Conservation (phyloP, 2,888 invertebrate genomes). For the Calliopum simillimum region DNA sequence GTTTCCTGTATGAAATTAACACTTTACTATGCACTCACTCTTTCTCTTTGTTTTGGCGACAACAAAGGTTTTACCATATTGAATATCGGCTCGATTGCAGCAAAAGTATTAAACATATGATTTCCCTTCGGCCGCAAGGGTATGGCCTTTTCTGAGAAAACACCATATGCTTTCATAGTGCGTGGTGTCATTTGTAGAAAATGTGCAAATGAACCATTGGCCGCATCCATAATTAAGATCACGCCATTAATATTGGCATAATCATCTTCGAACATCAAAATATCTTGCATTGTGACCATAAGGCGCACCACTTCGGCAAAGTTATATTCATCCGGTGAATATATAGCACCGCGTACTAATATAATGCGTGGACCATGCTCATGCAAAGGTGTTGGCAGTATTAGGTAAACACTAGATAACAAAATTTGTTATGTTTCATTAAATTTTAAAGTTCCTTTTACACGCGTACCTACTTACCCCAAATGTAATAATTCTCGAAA, state of each 20-base stretch:
- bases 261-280: constrained; percentile 72
- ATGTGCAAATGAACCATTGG: constrained; percentile 69
- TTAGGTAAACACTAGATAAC: constrained; percentile 39
- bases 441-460: constrained; percentile 9
- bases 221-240: constrained; percentile 70
- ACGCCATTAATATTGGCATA: constrained; percentile 69
- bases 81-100: constrained; percentile 72
- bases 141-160: constrained; percentile 71
- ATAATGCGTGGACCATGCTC: constrained; percentile 69
- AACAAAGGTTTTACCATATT: constrained; percentile 71
- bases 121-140: constrained; percentile 72
- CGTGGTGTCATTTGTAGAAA: constrained; percentile 71
- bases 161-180: constrained; percentile 71
- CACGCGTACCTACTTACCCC: constrained; percentile 51
- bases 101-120: constrained; percentile 71
- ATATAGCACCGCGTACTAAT: constrained; percentile 68
- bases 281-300: constrained; percentile 70
- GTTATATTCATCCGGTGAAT: constrained; percentile 66
- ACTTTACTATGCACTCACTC: constrained; percentile 67
- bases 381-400: constrained; percentile 56
- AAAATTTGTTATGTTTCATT: neutral
- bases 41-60: constrained; percentile 71
- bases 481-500: constrained; percentile 46
- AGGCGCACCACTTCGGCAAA: constrained; percentile 69
- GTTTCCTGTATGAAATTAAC: neutral